Base-by-base conservation (phyloP, 1,140 invertebrate genomes). In the Mamestra configurata region DNA sequence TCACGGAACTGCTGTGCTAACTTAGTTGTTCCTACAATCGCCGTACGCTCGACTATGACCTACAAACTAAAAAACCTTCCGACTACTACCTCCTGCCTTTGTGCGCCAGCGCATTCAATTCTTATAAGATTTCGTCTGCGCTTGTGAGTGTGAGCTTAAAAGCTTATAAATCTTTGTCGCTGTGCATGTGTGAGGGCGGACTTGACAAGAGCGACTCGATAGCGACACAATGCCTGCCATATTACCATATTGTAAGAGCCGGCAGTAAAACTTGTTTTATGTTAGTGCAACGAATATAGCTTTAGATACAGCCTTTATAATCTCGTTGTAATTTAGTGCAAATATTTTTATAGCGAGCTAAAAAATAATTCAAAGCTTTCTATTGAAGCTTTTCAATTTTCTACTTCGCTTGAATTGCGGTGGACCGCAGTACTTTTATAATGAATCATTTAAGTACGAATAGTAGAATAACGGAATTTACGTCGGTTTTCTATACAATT, bases 1-100 rank as follows among this genome's bases (percentile, higher is more conserved):
- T 89, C 83, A 88, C 87, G 87, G 88, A 91, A 91, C 88, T 88
- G 79, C 76, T 85, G 75, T 82, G 73, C 66, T 81, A 59, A 75
- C 61, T 79, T 68, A 79, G 82, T 77, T 79, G 81, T 84, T 73
- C 77, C 46, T 75, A 79, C 82, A 84, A 85, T 84, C 80, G 81
- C 64, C 73, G 43, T 61, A 83, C 75, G 77, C 76, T 70, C 80
- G 79, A 64, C 76, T 84, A 76, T 89, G 90, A 90, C 92, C 92
- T 89, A 93, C 88, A 92, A 92, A 90, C 86, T 81, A 91, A 93
- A 90, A 92, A 90, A 90, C 87, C 73, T 46, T 46, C 27, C 27
- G 43, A 61, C 15, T n/a, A 53, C 77, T 64, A 61, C 40, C 66
- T 70, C 37, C 31, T 15, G 81, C 82, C 66, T 85, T 82, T 84